Conservation (phyloP, 1,140 invertebrate genomes). For the Aleiodes sp. region DNA sequence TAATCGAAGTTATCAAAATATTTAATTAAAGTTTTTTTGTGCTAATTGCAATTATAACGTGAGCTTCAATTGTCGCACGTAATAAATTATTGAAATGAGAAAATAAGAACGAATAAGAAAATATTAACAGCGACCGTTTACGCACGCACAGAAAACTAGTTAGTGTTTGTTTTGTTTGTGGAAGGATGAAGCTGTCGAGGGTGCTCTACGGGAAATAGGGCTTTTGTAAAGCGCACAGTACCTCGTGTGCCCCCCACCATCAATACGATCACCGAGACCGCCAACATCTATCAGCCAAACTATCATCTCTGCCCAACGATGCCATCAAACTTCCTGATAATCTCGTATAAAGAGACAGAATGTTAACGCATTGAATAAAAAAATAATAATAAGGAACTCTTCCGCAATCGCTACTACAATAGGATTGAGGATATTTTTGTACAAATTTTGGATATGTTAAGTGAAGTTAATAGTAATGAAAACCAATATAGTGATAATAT, state of each 20-base stretch:
- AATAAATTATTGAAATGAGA: not conserved
- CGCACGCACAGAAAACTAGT: slow-evolving; percentile 53
- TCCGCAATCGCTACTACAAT: not conserved
- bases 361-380: not conserved
- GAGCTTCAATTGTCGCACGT: not conserved
- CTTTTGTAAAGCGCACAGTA: slow-evolving; percentile 70
- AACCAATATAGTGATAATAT: no score
- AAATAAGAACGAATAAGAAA: not conserved
- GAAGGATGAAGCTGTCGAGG: slow-evolving; percentile 85
- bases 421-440: slow-evolving; percentile 43
- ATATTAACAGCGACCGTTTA: not conserved
- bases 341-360: slow-evolving; percentile 27
- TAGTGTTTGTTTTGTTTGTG: slow-evolving; percentile 64
- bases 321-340: slow-evolving; percentile 43
- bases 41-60: not conserved
- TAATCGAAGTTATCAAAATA: no score
- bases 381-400: not conserved
- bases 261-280: slow-evolving; percentile 46
- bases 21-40: no score
- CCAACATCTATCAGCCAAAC: slow-evolving; percentile 43
- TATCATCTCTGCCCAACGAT: slow-evolving; percentile 48
- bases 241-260: slow-evolving; percentile 48
- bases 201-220: slow-evolving; percentile 83
- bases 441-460: slow-evolving; percentile 33
- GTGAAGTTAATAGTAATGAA: no score